Conservation (phyloP, 2,113 vertebrate species). For the Tangachromis dhanisi region DNA sequence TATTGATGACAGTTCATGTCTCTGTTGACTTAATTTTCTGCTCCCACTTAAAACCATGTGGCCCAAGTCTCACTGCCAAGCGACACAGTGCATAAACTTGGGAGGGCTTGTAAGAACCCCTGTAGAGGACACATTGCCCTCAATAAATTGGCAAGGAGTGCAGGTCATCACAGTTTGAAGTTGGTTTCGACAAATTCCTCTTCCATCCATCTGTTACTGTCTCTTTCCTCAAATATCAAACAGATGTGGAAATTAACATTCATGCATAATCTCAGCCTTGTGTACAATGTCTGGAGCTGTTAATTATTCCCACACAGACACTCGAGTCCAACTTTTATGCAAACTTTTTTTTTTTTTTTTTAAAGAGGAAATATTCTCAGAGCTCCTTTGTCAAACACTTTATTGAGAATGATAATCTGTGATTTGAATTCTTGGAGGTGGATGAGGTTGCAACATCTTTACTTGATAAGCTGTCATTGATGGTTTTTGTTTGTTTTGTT, state of each 20-base stretch:
- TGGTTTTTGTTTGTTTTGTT: not conserved
- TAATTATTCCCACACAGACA: constrained; percentile 28
- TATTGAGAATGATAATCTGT: not conserved
- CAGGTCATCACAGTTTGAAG: not conserved
- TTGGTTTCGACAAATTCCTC: constrained; percentile 14
- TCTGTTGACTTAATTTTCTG: constrained; percentile 45
- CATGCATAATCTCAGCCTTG: constrained; percentile 2
- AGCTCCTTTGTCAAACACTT: not conserved
- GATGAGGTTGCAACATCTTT: not conserved
- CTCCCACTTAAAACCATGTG: constrained; percentile 29
- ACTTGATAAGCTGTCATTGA: not conserved
- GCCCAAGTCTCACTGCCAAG: not conserved
- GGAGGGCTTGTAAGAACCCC: not conserved
- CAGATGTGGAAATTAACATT: constrained; percentile 47
- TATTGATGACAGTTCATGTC: constrained; percentile 50
- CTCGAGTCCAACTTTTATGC: not conserved
- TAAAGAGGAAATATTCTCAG: not conserved
- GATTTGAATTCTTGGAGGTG: not conserved
- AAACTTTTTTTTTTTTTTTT: constrained; percentile 5
- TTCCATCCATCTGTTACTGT: constrained; percentile 27
- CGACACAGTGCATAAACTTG: not conserved
- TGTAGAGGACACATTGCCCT: constrained; percentile 15
- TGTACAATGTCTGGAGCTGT: constrained; percentile 4
- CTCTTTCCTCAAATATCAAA: constrained; percentile 6
- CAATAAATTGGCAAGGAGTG: not conserved